Conservation (phyloP, 2,888 invertebrate species). For the Mythimna loreyi region DNA sequence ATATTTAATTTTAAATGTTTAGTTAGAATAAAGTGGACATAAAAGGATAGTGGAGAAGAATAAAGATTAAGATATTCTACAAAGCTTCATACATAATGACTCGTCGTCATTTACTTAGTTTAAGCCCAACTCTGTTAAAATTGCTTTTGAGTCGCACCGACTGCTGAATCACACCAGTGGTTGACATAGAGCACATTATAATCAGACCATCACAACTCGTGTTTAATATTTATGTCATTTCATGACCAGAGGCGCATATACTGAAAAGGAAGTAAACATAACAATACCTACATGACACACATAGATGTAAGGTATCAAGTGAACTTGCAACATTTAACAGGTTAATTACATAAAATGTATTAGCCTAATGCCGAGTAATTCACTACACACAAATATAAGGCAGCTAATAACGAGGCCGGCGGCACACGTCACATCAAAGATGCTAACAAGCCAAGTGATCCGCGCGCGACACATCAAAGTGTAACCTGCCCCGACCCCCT, state of each 20-base stretch:
- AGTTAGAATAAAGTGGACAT: too few species aligned
- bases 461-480: conserved; percentile 46
- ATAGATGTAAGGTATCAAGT: not conserved
- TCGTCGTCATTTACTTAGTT: too few species aligned
- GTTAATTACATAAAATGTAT: not conserved
- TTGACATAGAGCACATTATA: too few species aligned
- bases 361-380: conserved; percentile 7
- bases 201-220: too few species aligned
- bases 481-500: conserved; percentile 9
- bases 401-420: conserved; percentile 21
- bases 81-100: too few species aligned
- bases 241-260: not conserved
- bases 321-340: not conserved
- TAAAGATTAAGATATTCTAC: too few species aligned
- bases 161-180: too few species aligned
- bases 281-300: not conserved
- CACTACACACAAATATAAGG: conserved; percentile 10
- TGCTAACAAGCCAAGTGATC: conserved; percentile 17
- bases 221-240: too few species aligned
- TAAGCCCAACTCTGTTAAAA: too few species aligned
- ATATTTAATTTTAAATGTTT: not conserved
- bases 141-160: too few species aligned
- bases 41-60: too few species aligned
- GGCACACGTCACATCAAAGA: conserved; percentile 26
- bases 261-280: not conserved